These are phyloP conservation scores for Chymomyza costata DNA, from an alignment of 1,140 invertebrate genomes.

Conservation along the genomic window DNA sequence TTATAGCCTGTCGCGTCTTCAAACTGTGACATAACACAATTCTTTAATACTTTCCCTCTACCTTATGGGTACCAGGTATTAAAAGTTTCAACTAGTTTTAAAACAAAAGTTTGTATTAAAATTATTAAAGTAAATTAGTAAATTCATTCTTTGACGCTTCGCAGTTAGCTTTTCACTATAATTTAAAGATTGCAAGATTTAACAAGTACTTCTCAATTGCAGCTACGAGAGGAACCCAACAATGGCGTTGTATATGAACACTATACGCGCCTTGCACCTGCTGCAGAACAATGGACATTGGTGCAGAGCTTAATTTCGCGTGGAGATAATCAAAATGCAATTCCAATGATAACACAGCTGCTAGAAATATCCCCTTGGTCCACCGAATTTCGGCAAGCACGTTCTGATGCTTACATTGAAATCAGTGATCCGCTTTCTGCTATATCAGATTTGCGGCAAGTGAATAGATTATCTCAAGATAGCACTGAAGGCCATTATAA, in stretches of 20 bases:
- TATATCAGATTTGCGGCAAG: slow-evolving; percentile 91
- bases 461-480: slow-evolving; percentile 93
- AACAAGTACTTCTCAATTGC: background rate
- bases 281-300: slow-evolving; percentile 81
- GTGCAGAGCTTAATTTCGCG: slow-evolving; percentile 82
- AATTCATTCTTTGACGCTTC: too few species aligned
- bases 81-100: too few species aligned
- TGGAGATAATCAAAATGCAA: slow-evolving; percentile 83
- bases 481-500: slow-evolving; percentile 93
- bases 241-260: slow-evolving; percentile 85
- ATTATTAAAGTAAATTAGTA: too few species aligned
- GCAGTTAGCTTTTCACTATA: too few species aligned
- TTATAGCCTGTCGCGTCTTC: too few species aligned
- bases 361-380: slow-evolving; percentile 96
- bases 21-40: too few species aligned
- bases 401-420: slow-evolving; percentile 89
- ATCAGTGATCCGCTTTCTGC: slow-evolving; percentile 89
- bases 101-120: too few species aligned
- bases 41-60: too few species aligned
- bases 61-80: too few species aligned
- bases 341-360: slow-evolving; percentile 82
- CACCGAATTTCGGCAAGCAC: slow-evolving; percentile 85
- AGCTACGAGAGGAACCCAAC: slow-evolving; percentile 79
- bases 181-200: background rate
- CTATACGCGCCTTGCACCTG: slow-evolving; percentile 80